phyloP scores from a whole-genome alignment of 2,888 invertebrate genomes.

The Minunthozetes semirufus region DNA sequence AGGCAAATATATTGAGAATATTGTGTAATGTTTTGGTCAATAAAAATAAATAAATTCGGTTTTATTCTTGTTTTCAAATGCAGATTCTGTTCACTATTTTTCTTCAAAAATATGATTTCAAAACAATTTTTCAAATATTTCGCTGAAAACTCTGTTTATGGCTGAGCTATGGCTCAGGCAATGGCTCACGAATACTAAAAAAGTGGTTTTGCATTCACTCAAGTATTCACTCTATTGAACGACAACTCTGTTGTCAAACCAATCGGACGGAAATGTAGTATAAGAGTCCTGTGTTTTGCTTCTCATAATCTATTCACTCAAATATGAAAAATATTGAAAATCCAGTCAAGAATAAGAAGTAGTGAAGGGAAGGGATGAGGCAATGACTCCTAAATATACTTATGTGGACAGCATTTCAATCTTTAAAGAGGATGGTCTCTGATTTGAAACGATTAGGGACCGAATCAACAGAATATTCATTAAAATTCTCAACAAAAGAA shows the following conservation, averaged over 20 bases:
- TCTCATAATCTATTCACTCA: not conserved
- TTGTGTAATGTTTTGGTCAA: not conserved
- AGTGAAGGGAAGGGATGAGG: too few relatives aligned
- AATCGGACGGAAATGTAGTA: too few relatives aligned
- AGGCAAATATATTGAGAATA: not conserved
- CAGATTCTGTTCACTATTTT: too few relatives aligned
- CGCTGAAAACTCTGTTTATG: not conserved
- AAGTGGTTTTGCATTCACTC: constrained; percentile 7
- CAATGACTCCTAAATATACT: too few relatives aligned
- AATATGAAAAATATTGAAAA: not conserved
- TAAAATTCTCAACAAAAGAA: too few relatives aligned
- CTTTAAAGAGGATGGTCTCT: not conserved
- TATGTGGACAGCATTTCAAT: not conserved
- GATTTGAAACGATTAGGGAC: not conserved
- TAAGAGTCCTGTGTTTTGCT: not conserved
- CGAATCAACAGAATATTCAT: too few relatives aligned
- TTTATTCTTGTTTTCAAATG: not conserved
- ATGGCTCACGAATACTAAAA: not conserved
- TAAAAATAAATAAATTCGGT: not conserved
- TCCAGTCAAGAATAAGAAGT: too few relatives aligned
- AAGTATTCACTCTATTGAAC: not conserved
- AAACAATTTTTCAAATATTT: not conserved
- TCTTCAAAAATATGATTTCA: too few relatives aligned
- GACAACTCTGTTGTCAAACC: not conserved
- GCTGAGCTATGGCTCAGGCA: not conserved